A percentile compares a stretch with the other conserved stretches of the same genome.
Evolutionary conservation across 2,113 vertebrate genomes (phyloP).

Genomic region (Mobula hypostoma): DNA sequence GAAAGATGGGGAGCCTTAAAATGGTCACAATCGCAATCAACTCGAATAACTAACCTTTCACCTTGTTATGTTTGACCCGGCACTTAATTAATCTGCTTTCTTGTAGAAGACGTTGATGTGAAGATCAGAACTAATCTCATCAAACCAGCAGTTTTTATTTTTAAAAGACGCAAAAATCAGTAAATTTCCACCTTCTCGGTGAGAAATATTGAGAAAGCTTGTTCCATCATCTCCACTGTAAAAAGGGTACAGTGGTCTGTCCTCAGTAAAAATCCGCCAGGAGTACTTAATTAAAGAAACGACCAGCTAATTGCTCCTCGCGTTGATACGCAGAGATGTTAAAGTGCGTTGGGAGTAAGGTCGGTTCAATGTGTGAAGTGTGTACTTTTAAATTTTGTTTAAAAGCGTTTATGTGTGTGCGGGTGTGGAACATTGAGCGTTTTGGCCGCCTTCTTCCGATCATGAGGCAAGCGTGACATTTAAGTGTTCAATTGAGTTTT

Average conservation of each 20-base stretch:
- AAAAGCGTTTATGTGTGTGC: constrained; percentile 56
- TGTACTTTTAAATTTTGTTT: constrained; percentile 50
- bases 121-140: constrained; percentile 53
- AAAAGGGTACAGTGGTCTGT: neutral
- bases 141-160: constrained; percentile 42
- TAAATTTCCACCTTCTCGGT: neutral
- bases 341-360: constrained; percentile 55
- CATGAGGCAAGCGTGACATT: constrained; percentile 52
- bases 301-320: constrained; percentile 66
- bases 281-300: constrained; percentile 67
- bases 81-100: constrained; percentile 63
- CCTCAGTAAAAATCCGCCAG: constrained; percentile 45
- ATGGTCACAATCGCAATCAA: constrained; percentile 46
- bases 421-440: constrained; percentile 54
- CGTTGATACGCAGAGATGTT: constrained; percentile 57
- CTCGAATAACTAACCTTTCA: constrained; percentile 61
- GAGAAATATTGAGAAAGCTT: neutral
- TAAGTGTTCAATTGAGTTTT: constrained; percentile 61
- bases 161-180: neutral
- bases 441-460: constrained; percentile 48
- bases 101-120: constrained; percentile 54
- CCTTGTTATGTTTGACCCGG: constrained; percentile 59
- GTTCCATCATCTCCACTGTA: neutral
- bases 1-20: constrained; percentile 45
- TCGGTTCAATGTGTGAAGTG: constrained; percentile 51